Conservation (phyloP, 2,797 vertebrate species). For the Gymnopithys bicolor region DNA sequence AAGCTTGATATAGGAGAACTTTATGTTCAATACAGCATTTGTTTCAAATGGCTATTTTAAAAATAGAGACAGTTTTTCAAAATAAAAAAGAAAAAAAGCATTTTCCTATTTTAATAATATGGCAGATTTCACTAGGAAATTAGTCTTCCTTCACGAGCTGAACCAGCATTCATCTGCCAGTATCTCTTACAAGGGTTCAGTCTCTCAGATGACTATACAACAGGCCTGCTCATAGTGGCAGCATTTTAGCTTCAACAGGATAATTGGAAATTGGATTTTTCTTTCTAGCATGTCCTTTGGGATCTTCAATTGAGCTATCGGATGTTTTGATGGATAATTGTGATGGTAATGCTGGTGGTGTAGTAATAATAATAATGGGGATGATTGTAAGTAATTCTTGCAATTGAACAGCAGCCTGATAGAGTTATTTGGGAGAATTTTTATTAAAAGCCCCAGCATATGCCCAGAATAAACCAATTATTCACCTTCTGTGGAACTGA, state of each 20-base stretch:
- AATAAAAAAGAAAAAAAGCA: not conserved
- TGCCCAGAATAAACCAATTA: not conserved
- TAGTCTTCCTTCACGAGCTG: not conserved
- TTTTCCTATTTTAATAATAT: not conserved
- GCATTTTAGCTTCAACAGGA: not conserved
- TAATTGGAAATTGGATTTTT: slow-evolving; percentile 30
- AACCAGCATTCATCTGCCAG: not conserved
- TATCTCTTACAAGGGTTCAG: not conserved
- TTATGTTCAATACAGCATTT: not conserved
- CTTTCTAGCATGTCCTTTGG: not conserved
- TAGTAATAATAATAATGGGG: not conserved
- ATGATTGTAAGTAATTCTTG: not conserved
- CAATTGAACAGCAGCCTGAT: not conserved
- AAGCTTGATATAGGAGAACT: not conserved
- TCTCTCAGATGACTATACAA: not conserved
- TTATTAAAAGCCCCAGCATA: not conserved
- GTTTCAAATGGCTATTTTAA: not conserved
- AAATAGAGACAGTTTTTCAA: not conserved
- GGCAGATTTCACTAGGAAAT: not conserved
- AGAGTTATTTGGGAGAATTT: not conserved
- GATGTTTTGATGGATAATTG: not conserved
- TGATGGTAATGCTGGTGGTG: not conserved
- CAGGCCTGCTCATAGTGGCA: not conserved
- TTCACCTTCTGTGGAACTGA: not conserved
- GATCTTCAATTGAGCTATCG: not conserved